A percentile compares a stretch with the other conserved stretches of the same genome.
Evolutionary conservation across 1,140 invertebrate genomes (phyloP).

Genomic region (Anthonomus grandis): DNA sequence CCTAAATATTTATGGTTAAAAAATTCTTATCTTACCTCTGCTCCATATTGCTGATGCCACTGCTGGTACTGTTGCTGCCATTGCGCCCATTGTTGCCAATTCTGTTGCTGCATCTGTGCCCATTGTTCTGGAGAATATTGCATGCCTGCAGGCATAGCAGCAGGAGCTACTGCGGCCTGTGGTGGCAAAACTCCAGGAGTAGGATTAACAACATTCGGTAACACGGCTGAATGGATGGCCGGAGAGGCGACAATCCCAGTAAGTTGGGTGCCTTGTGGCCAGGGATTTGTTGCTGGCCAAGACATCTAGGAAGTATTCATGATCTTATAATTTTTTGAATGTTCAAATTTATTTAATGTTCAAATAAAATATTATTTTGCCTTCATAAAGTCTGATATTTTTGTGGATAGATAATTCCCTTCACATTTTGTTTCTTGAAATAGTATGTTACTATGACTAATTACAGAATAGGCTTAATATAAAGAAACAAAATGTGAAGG

Average conservation of each 20-base stretch:
- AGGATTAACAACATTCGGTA: constrained; percentile 17
- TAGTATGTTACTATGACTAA: no score
- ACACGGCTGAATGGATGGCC: constrained; percentile 13
- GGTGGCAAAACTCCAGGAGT: constrained; percentile 16
- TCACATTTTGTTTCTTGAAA: no score
- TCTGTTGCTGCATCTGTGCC: constrained; percentile 64
- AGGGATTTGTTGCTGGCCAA: constrained; percentile 27
- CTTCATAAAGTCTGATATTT: no score
- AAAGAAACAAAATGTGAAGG: no score
- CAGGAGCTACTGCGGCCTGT: not conserved
- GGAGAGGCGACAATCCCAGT: constrained; percentile 12
- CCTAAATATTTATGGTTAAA: no score
- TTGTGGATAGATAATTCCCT: no score
- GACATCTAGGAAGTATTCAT: constrained; percentile 32
- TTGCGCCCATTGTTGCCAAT: constrained; percentile 79
- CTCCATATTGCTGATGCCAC: constrained; percentile 79
- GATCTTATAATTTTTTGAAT: not conserved
- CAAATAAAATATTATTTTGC: no score
- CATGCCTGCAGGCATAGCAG: constrained; percentile 51
- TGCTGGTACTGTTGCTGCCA: constrained; percentile 82
- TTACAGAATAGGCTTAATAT: no score
- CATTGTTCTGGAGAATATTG: constrained; percentile 70
- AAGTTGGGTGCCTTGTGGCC: constrained; percentile 8
- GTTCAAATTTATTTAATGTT: not conserved
- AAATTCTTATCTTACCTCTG: constrained; percentile 62